Evolutionary conservation across 2,113 vertebrate species (phyloP), one percentile per base, ranked within the genome.

Genomic region (Syngnathus typhle): DNA sequence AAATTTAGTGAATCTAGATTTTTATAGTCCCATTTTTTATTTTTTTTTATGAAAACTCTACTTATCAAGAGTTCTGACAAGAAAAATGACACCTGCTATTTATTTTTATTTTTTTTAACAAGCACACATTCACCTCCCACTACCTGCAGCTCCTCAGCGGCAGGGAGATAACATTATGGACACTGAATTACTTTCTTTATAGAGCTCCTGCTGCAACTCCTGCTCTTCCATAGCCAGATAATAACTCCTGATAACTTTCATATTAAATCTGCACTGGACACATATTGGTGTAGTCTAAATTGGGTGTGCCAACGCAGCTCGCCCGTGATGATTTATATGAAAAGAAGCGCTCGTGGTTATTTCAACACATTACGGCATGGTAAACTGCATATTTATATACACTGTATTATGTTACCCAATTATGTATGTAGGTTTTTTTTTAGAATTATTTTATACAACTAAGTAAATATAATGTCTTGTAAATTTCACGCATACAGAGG

Each of bases 101-200:
- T 7, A 11, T 56, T 58, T 58, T 58, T 58, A 58, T 56, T 58
- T 58, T 32, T 27, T 32, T 32, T 58, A 36, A 58, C 27, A 36
- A 36, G 27, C 55, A 18, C 47, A 49, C 21, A 52, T 39, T 64
- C 63, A 49, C 59, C 46, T 59, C 60, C 62, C 47, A 44, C 56
- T 66, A 51, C 21, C 71, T 61, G 19, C 39, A 37, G 65, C 71
- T 37, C 69, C 60, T 65, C 46, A 60, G 69, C 21, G 70, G 69
- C 54, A 70, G 0, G 6, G 15, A 65, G 75, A 75, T 71, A 69
- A 80, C 62, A 63, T 74, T 65, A 51, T 21, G 64, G 70, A 60
- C 65, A 49, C 64, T 38, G 72, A 67, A 71, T 75, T 73, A 61
- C 72, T 78, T 81, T 82, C 73, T 75, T 67, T 58, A 69, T 61